A percentile compares a stretch with the other conserved stretches of the same genome.
phyloP scores from a whole-genome alignment of 2,113 vertebrate species.

The Archilochus colubris region DNA sequence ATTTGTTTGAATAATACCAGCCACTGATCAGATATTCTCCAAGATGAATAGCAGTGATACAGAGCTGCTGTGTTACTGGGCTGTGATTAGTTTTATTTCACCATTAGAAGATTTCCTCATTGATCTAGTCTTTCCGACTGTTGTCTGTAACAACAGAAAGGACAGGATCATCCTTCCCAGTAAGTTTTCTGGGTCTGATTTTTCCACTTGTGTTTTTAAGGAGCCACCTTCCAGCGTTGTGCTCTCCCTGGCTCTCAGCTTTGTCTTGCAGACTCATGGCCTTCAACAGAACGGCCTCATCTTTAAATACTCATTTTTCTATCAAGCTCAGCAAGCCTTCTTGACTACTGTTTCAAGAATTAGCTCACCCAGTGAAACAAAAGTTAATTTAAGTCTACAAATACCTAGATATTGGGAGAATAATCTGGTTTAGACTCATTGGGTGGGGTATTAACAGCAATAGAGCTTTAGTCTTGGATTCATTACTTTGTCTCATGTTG shows the following conservation, averaged over 20 bases:
- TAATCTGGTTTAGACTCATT: not conserved
- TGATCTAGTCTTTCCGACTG: not conserved
- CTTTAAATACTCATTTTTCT: not conserved
- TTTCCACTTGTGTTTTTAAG: not conserved
- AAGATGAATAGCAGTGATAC: not conserved
- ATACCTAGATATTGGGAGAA: not conserved
- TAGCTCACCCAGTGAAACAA: not conserved
- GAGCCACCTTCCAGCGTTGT: not conserved
- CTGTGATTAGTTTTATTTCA: not conserved
- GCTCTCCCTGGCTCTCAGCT: not conserved
- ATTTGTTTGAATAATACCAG: slow-evolving; percentile 7
- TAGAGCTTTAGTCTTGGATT: not conserved
- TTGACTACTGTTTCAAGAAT: not conserved
- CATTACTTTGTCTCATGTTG: not conserved
- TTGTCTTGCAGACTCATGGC: not conserved
- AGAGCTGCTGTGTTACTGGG: not conserved
- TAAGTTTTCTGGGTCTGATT: not conserved
- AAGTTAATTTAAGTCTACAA: not conserved
- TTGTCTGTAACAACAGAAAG: not conserved
- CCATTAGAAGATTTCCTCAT: not conserved
- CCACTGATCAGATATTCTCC: not conserved
- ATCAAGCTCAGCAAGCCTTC: not conserved
- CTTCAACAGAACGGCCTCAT: not conserved
- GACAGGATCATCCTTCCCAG: not conserved
- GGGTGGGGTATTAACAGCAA: not conserved